A percentile compares a stretch with the other conserved stretches of the same genome.
Evolutionary conservation across 2,797 vertebrate genomes (phyloP).

Genomic region (Peromyscus nudipes): DNA sequence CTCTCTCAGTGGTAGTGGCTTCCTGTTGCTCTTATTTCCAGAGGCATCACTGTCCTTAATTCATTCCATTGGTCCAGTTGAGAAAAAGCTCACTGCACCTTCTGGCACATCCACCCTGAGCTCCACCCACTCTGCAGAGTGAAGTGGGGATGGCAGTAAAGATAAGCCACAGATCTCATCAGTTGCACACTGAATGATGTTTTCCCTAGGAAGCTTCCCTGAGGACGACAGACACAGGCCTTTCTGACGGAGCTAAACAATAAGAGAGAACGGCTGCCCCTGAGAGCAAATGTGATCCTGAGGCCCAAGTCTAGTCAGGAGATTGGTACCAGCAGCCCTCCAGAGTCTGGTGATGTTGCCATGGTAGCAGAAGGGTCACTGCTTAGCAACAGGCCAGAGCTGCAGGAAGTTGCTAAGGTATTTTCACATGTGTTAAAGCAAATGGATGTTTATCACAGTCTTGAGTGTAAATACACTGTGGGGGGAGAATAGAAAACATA

Average conservation of each 20-base stretch:
- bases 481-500: conserved; percentile 69
- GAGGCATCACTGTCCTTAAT: no score
- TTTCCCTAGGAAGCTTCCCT: neutral
- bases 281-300: neutral
- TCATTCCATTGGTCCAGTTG: neutral
- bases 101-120: neutral
- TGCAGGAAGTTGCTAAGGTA: conserved; percentile 83
- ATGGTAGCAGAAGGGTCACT: conserved; percentile 85
- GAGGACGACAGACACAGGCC: neutral
- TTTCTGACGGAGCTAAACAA: neutral
- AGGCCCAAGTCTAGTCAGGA: conserved; percentile 53
- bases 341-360: conserved; percentile 77
- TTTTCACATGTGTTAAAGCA: conserved; percentile 76
- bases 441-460: conserved; percentile 79
- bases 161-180: neutral
- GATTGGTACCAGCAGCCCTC: conserved; percentile 33
- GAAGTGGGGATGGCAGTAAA: neutral
- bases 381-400: conserved; percentile 87
- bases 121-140: neutral
- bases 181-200: neutral
- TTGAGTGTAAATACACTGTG: conserved; percentile 77
- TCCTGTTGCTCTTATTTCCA: neutral
- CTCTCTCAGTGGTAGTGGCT: neutral
- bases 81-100: neutral
- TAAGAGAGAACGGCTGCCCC: neutral